Base-by-base conservation (phyloP, 92 coral and sea anemone species). In the Epizoanthus stellaris region DNA sequence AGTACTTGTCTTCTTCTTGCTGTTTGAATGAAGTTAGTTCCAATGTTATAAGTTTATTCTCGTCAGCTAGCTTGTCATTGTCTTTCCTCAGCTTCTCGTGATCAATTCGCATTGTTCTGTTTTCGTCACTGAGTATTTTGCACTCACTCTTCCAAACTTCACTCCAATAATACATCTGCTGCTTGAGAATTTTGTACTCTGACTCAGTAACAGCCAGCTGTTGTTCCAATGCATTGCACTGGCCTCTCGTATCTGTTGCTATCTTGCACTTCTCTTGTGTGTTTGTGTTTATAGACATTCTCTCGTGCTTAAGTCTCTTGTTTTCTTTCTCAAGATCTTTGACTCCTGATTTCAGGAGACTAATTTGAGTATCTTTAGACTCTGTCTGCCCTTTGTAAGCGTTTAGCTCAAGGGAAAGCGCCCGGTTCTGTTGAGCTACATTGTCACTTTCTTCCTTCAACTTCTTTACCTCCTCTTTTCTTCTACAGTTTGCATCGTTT, bases 101-200 rank as follows among this genome's bases (percentile, higher is more conserved):
- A 20, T 64, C 49, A 4, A 64, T 6, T 23, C 16, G 83, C 30
- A 79, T 63, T 79, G 64, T 42, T 38, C 14, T 19, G 7, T 79
- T 63, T 79, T 79, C 83, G 13, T 63, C 70, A 13, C 70, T 63
- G 6, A 79, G 65, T 5, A 39, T 63, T 79, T 79, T 2, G 39
- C 83, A 79, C 65, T 79, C 83, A 23, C 83, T 3, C 34, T 79
- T 79, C 83, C 83, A 79, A 36, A 79, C 70, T 14, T 79, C 83
- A 64, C 83, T 79, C 83, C 83, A 79, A 42, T 64, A 20, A 79
- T 62, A 2, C 72, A 79, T 79, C n/a, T 79, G 60, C 39, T 63
- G 61, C 15, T 79, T 79, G 47, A 79, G 83, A 63, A 70, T 13
- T 43, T 64, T 79, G 43, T 59, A 79, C 9, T 79, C 43, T 13